A percentile compares a stretch with the other conserved stretches of the same genome.
These are phyloP conservation scores for Carassius carassius DNA, from an alignment of 2,113 vertebrate genomes.

Conservation along the genomic window DNA sequence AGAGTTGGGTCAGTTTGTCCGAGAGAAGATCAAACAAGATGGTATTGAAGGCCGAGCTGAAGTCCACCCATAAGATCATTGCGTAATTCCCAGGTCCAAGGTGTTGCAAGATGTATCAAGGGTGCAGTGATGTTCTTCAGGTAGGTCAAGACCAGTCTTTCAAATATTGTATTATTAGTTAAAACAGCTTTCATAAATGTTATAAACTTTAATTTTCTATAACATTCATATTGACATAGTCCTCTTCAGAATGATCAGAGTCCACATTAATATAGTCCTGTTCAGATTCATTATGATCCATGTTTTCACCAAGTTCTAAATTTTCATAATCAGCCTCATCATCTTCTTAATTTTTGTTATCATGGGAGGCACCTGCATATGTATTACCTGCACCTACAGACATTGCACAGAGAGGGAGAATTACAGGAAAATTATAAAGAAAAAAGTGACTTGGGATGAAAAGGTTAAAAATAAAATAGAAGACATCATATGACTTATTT, in stretches of 20 bases:
- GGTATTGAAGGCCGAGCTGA: too few species aligned
- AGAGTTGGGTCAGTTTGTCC: too few species aligned
- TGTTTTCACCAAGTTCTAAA: not conserved
- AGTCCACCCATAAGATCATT: too few species aligned
- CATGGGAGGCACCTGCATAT: too few species aligned
- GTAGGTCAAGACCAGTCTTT: too few species aligned
- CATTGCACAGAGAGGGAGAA: not conserved
- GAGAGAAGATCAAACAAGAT: too few species aligned
- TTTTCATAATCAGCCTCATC: conserved; percentile 8
- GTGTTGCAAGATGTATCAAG: too few species aligned
- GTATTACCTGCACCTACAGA: not conserved
- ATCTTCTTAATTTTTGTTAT: not conserved
- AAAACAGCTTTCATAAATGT: not conserved
- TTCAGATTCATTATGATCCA: not conserved
- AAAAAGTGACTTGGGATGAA: not conserved
- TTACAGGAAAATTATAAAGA: not conserved
- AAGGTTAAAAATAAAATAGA: not conserved
- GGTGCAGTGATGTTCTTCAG: too few species aligned
- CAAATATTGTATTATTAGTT: too few species aligned
- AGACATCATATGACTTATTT: not conserved
- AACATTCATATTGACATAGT: too few species aligned
- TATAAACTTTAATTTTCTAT: not conserved
- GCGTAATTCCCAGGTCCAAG: too few species aligned
- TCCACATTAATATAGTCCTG: not conserved
- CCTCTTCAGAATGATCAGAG: too few species aligned